phyloP scores from a whole-genome alignment of 2,888 invertebrate genomes.

The Hypolimnas misippus region DNA sequence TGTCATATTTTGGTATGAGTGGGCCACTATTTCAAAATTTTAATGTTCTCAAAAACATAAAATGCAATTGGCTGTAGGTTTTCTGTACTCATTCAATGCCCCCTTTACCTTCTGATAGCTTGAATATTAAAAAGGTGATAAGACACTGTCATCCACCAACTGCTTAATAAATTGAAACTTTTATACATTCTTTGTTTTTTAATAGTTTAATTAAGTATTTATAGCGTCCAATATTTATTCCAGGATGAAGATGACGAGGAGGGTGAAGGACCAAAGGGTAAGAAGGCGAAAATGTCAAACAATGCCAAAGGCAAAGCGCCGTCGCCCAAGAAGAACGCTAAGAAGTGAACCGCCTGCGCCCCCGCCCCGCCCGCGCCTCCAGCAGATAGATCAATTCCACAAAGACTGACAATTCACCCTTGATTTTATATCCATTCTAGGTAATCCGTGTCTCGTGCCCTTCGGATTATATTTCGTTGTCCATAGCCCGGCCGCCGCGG shows the following conservation, averaged over 20 bases:
- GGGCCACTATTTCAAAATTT: constrained; percentile 51
- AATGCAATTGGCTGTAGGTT: constrained; percentile 76
- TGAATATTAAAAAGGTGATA: constrained; percentile 17
- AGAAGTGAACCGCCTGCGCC: constrained; percentile 70
- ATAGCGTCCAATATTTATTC: neutral
- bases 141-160: neutral
- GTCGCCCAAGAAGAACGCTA: constrained; percentile 88
- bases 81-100: constrained; percentile 74
- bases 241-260: constrained; percentile 90
- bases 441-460: constrained; percentile 21
- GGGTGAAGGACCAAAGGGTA: constrained; percentile 89
- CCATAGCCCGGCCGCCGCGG: constrained; percentile 37
- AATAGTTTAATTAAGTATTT: neutral
- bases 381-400: constrained; percentile 33
- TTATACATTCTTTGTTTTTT: neutral
- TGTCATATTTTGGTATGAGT: constrained; percentile 55
- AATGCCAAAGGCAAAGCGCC: constrained; percentile 88
- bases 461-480: neutral
- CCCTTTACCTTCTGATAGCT: constrained; percentile 79
- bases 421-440: constrained; percentile 34
- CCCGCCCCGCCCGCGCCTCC: constrained; percentile 42
- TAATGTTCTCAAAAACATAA: constrained; percentile 38
- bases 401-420: constrained; percentile 38
- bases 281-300: constrained; percentile 89
- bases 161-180: neutral